phyloP scores from a whole-genome alignment of 1,140 invertebrate species.

The Lepidotrigona ventralis region DNA sequence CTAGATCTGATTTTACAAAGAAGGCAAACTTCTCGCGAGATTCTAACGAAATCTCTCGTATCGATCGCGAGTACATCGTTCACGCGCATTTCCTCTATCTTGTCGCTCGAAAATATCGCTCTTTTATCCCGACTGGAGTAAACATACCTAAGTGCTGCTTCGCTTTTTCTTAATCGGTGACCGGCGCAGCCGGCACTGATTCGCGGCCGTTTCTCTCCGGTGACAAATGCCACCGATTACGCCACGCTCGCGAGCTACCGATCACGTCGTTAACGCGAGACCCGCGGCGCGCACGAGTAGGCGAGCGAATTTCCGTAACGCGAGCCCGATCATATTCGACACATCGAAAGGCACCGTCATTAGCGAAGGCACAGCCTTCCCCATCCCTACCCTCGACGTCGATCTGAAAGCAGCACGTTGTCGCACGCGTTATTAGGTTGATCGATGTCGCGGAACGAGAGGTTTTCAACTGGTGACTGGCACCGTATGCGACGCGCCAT shows the following conservation, averaged over 20 bases:
- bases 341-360: constrained; percentile 35
- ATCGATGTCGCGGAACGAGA: constrained; percentile 25
- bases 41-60: background rate
- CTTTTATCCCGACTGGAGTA: background rate
- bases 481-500: background rate
- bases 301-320: constrained; percentile 18
- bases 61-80: background rate
- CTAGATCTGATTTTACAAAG: too few relatives aligned
- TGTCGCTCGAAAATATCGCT: background rate
- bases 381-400: background rate
- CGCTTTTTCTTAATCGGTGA: constrained; percentile 51
- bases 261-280: constrained; percentile 54
- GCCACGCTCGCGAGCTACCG: constrained; percentile 54
- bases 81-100: background rate
- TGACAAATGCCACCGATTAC: constrained; percentile 71
- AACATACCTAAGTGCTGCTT: background rate
- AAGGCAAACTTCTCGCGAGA: background rate
- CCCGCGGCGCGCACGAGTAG: background rate
- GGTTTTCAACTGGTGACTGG: constrained; percentile 12
- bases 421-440: constrained; percentile 26
- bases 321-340: constrained; percentile 46
- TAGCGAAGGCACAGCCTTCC: background rate
- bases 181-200: constrained; percentile 58
- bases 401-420: background rate
- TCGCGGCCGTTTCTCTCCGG: constrained; percentile 64